These are phyloP conservation scores for Parazoanthus swiftii DNA, from an alignment of 92 coral and sea anemone genomes.

Conservation along the genomic window DNA sequence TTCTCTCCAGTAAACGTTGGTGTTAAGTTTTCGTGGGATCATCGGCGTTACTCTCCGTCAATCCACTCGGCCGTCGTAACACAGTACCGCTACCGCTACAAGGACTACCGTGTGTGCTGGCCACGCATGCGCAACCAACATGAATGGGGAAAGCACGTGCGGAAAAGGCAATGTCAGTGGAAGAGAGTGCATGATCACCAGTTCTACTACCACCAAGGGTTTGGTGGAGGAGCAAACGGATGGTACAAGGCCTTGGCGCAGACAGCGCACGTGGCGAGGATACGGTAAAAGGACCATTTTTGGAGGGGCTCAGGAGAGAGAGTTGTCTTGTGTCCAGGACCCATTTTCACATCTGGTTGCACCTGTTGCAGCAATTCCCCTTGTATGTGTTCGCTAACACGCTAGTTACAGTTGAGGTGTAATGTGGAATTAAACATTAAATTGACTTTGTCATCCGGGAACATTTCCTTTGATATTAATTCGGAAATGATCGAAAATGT, in stretches of 20 bases:
- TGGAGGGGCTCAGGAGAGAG: neutral
- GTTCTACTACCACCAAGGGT: conserved; percentile 35
- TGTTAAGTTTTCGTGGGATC: conserved; percentile 27
- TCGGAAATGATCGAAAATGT: too few species aligned
- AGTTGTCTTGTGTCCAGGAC: neutral
- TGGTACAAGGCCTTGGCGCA: conserved; percentile 40
- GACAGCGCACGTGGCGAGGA: conserved; percentile 30
- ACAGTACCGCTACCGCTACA: conserved; percentile 43
- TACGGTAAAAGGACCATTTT: neutral
- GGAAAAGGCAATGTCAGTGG: conserved; percentile 28
- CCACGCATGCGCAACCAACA: neutral
- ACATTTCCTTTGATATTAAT: too few species aligned
- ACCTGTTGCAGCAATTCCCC: too few species aligned
- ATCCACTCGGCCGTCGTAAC: conserved; percentile 36
- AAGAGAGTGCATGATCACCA: conserved; percentile 30
- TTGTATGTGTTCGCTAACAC: too few species aligned
- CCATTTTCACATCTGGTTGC: too few species aligned
- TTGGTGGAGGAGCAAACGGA: conserved; percentile 26
- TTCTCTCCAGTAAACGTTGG: conserved; percentile 27
- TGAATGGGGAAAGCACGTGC: neutral
- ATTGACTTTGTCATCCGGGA: too few species aligned
- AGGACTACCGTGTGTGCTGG: conserved; percentile 27
- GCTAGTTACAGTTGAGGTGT: too few species aligned
- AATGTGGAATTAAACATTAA: too few species aligned
- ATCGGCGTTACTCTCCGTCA: conserved; percentile 27